phyloP scores from a whole-genome alignment of 1,140 invertebrate genomes.

The Helicorthomorpha holstii region DNA sequence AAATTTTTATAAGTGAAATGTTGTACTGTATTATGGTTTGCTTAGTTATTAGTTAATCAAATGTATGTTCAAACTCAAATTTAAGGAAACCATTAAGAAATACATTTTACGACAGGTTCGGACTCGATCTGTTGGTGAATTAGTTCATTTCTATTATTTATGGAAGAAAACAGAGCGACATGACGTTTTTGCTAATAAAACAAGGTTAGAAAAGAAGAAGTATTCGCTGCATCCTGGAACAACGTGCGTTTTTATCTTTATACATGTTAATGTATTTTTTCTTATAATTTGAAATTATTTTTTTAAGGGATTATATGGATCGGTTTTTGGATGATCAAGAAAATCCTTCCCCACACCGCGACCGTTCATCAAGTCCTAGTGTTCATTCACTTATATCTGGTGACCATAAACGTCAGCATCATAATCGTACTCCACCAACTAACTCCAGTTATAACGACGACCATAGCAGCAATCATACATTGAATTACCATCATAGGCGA shows the following conservation, averaged over 20 bases:
- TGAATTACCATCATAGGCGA: too few relatives aligned
- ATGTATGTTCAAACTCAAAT: not conserved
- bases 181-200: constrained; percentile 75
- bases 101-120: constrained; percentile 39
- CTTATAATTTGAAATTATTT: constrained; percentile 1
- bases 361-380: constrained; percentile 23
- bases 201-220: constrained; percentile 67
- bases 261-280: constrained; percentile 3
- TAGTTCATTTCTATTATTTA: constrained; percentile 95
- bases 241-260: constrained; percentile 26
- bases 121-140: constrained; percentile 85
- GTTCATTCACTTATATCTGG: constrained; percentile 43
- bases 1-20: not conserved
- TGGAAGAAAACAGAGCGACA: constrained; percentile 98
- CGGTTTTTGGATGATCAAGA: constrained; percentile 68
- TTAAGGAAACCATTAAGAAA: not conserved
- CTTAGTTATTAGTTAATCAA: too few relatives aligned
- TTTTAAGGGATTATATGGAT: constrained; percentile 64
- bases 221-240: constrained; percentile 66
- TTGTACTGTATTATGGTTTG: too few relatives aligned
- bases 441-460: too few relatives aligned
- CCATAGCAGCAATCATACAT: too few relatives aligned
- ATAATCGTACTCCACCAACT: constrained; percentile 9
- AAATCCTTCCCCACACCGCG: constrained; percentile 23
- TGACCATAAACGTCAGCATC: constrained; percentile 36